A percentile compares a stretch with the other conserved stretches of the same genome.
These are phyloP conservation scores for Halocaridina rubra DNA, from an alignment of 2,888 invertebrate species.

Conservation along the genomic window DNA sequence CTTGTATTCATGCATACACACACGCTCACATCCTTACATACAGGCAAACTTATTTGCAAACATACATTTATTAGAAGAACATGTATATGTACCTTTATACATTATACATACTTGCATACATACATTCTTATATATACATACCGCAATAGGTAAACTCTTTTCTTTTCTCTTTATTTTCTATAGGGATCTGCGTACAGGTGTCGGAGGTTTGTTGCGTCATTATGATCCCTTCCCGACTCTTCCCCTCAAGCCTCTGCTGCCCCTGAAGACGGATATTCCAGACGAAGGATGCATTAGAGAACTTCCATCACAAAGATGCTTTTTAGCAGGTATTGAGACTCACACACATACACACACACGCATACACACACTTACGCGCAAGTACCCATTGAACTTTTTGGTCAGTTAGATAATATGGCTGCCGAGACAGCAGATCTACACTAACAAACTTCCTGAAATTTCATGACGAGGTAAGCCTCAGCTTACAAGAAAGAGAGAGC, in stretches of 20 bases:
- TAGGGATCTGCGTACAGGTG: conserved; percentile 84
- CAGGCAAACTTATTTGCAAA: background rate
- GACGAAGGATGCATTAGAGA: conserved; percentile 93
- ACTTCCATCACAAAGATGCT: conserved; percentile 90
- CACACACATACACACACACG: too few species aligned
- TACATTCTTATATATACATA: background rate
- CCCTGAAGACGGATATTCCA: conserved; percentile 87
- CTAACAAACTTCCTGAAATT: too few species aligned
- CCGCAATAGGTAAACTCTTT: too few species aligned
- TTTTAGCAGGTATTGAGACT: conserved; percentile 92
- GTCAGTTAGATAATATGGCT: too few species aligned
- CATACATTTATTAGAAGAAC: background rate
- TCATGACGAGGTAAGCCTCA: too few species aligned
- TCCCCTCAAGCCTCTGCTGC: conserved; percentile 87
- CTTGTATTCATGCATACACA: too few species aligned
- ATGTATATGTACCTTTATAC: conserved; percentile 4
- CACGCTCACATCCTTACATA: too few species aligned
- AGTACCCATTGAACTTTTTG: too few species aligned
- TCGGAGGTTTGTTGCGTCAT: conserved; percentile 85
- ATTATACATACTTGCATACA: conserved; percentile 1
- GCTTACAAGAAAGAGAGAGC: too few species aligned
- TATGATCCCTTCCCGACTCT: conserved; percentile 89
- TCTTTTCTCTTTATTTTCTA: background rate
- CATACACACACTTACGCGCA: too few species aligned
- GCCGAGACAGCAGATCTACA: too few species aligned